These are phyloP conservation scores for Phoeniculus purpureus DNA, from an alignment of 2,797 vertebrate genomes.

Conservation along the genomic window DNA sequence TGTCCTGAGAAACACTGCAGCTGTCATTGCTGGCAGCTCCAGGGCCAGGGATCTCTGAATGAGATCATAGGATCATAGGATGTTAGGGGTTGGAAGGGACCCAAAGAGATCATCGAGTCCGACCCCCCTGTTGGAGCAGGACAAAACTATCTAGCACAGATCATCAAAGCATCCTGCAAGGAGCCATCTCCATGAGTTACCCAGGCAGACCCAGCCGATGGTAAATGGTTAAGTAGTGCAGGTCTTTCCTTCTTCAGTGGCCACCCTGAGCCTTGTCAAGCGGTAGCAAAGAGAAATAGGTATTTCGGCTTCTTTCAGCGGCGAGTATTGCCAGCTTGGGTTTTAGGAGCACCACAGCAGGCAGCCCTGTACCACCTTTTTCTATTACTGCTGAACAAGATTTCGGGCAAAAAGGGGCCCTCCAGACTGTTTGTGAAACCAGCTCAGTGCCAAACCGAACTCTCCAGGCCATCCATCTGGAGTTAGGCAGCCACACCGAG, in stretches of 20 bases:
- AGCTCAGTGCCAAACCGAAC: neutral
- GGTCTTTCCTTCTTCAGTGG: neutral
- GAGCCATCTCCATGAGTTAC: neutral
- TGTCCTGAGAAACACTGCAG: neutral
- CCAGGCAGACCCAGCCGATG: neutral
- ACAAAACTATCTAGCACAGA: too few relatives aligned
- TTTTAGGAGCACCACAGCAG: neutral
- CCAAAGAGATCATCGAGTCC: too few relatives aligned
- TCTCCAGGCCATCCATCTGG: neutral
- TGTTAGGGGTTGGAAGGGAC: too few relatives aligned
- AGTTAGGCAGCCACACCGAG: neutral
- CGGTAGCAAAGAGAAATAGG: neutral
- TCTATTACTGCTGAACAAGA: neutral
- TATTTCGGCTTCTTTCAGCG: neutral
- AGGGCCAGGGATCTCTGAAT: neutral
- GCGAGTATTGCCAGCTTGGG: neutral
- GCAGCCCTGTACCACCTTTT: neutral
- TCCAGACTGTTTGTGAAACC: neutral
- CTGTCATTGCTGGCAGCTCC: neutral
- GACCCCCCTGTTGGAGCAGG: too few relatives aligned
- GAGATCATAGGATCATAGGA: too few relatives aligned
- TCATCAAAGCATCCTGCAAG: neutral
- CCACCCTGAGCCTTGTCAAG: too few relatives aligned
- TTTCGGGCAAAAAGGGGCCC: neutral
- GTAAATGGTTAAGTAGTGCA: neutral